Base-by-base conservation (phyloP, 2,113 vertebrate species). In the Amia ocellicauda region DNA sequence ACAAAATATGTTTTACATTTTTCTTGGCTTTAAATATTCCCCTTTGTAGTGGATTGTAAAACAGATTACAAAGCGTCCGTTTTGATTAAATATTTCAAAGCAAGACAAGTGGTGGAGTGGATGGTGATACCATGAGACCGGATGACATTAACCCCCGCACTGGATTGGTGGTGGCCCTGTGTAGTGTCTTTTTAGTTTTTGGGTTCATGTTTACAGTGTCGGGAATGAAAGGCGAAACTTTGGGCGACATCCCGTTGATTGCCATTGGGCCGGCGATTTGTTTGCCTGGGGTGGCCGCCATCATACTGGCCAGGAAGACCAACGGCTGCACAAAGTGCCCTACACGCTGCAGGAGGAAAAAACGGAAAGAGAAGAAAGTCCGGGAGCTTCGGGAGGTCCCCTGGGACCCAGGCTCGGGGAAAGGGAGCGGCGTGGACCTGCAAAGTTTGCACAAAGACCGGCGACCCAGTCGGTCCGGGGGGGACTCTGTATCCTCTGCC, bases 171-270 rank as follows among this genome's bases (percentile, higher is more conserved):
- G 89, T 93, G 75, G 91, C 91, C 62, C 71, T 93, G 69, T 88
- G 92, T 72, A 92, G 90, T 36, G 87, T 92, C 67, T 89, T 92
- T 75, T 76, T 93, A 54, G 90, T 92, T 45, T 93, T 93, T 1
- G 90, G 91, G 31, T 93, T 93, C 73, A 93, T 93, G 91, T 93
- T 93, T 78, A 92, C 90, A 0, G 87, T 93, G 42, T 92, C 91
- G 0, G 91, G 91, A 60, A 87, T 93, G 70, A 92, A 91, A 68
- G 91, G 91, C 28, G 91, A 93, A 75, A 91, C 85, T 0, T 43
- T 92, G 68, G 91, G 91, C 0, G 84, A 90, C 55, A 87, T 93
- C 45, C 91, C 91, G 0, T 83, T 93, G 45, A 74, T 93, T 62
- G 91, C 90, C 58, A 91, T 93, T 0, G 91, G 91, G 31, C 89